phyloP scores from a whole-genome alignment of 1,140 invertebrate species.

The Bombus balteatus region DNA sequence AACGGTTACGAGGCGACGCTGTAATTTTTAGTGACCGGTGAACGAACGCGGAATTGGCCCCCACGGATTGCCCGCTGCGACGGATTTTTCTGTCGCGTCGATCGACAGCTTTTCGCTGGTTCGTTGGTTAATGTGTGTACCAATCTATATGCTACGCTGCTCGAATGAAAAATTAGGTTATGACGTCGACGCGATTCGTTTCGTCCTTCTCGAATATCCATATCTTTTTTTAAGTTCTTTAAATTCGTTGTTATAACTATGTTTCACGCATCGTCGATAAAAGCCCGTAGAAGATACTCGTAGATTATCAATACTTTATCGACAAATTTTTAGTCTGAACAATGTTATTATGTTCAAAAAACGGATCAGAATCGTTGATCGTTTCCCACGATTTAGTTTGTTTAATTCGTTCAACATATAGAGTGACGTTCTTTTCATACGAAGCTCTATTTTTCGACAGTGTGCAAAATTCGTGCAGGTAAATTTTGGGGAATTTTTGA shows the following conservation, averaged over 20 bases:
- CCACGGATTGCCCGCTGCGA: not conserved
- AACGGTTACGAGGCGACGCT: constrained; percentile 34
- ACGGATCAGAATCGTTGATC: too few species aligned
- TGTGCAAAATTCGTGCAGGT: too few species aligned
- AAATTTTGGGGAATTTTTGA: too few species aligned
- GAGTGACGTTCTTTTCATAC: too few species aligned
- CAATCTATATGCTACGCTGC: not conserved
- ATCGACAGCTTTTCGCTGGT: constrained; percentile 6
- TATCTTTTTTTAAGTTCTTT: not conserved
- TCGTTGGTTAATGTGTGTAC: not conserved
- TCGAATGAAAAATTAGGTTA: not conserved
- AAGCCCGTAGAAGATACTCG: too few species aligned
- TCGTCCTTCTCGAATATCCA: not conserved
- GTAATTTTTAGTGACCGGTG: constrained; percentile 45
- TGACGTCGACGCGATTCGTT: not conserved
- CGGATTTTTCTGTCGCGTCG: constrained; percentile 32
- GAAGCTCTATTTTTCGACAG: too few species aligned
- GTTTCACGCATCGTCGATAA: too few species aligned
- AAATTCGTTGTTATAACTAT: not conserved
- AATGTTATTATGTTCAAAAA: too few species aligned
- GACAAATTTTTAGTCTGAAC: too few species aligned
- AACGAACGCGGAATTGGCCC: constrained; percentile 46
- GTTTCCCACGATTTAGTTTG: too few species aligned
- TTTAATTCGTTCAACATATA: too few species aligned
- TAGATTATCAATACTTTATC: too few species aligned